A percentile compares a stretch with the other conserved stretches of the same genome.
phyloP scores from a whole-genome alignment of 2,888 invertebrate genomes.

The Pandemis heparana region DNA sequence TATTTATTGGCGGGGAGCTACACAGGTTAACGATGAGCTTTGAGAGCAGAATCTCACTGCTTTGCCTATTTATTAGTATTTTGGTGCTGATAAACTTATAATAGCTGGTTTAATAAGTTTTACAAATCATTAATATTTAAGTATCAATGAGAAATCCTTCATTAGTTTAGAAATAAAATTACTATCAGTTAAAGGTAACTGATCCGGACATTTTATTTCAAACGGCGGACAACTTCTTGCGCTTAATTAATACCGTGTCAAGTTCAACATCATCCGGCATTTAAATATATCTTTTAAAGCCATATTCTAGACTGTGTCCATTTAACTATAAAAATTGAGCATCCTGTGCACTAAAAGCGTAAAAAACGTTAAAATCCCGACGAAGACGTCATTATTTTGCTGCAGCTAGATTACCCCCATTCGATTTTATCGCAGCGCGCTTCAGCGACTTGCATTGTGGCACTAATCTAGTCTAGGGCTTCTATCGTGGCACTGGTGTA shows the following conservation, averaged over 20 bases:
- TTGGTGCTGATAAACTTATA: too few species aligned
- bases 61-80: neutral
- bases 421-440: slow-evolving; percentile 32
- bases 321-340: neutral
- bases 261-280: too few species aligned
- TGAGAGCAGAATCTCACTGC: neutral
- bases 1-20: slow-evolving; percentile 14
- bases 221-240: too few species aligned
- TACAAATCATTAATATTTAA: too few species aligned
- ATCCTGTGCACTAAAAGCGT: neutral
- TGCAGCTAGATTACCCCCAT: slow-evolving; percentile 29
- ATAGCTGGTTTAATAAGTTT: too few species aligned
- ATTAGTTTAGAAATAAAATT: too few species aligned
- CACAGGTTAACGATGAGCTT: neutral
- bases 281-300: neutral
- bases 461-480: slow-evolving; percentile 25
- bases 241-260: too few species aligned
- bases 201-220: too few species aligned
- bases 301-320: neutral
- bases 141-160: too few species aligned
- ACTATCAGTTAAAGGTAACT: too few species aligned
- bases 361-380: neutral
- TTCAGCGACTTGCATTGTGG: slow-evolving; percentile 18
- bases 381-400: slow-evolving; percentile 29
- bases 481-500: slow-evolving; percentile 34